Base-by-base conservation (phyloP, 2,113 vertebrate species). In the Lichenostomus cassidix region DNA sequence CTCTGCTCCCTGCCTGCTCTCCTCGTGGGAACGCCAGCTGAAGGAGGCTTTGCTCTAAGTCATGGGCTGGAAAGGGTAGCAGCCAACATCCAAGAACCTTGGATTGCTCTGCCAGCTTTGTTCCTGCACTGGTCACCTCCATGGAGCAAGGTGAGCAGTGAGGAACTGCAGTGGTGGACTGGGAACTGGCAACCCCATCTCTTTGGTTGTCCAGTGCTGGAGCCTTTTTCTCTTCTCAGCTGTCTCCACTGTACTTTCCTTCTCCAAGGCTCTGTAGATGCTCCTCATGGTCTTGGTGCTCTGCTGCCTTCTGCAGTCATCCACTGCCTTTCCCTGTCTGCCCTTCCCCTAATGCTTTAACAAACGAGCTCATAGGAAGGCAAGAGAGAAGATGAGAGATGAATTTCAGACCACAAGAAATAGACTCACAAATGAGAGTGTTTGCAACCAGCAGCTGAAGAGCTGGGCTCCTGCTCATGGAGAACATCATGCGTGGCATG, bases 401-500 rank as follows among this genome's bases (percentile, higher is more conserved):
- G 62, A 74, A 78, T 60, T 89, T 91, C 55, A 85, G 87, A 85
- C 50, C 64, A 49, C 10, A 10, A 93, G 65, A 94, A 88, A 94
- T 76, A 73, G 85, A 76, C 58, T 76, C 74, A 41, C 37, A 42
- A 81, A 89, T n/a, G 68, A n/a, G 46, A 87, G n/a, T 20, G 46
- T 64, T 35, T 88, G 44, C 75, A 80, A 44, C 56, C 7, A 52
- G n/a, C 75, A 83, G 65, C 82, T 67, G 87, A 89, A 77, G 78
- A 83, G 75, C 7, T 64, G 75, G 55, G 80, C 56, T 95, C 85
- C 52, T 31, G 89, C 75, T 83, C 79, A 24, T 39, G 89, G 83
- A 88, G 69, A 69, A 90, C 93, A 82, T 81, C 80, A 22, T 65
- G 50, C 35, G 64, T 92, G 92, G 80, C 85, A 90, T 69, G 44